Evolutionary conservation across 2,113 vertebrate genomes (phyloP), one percentile per base, ranked within the genome.

Genomic region (Tautogolabrus adspersus): DNA sequence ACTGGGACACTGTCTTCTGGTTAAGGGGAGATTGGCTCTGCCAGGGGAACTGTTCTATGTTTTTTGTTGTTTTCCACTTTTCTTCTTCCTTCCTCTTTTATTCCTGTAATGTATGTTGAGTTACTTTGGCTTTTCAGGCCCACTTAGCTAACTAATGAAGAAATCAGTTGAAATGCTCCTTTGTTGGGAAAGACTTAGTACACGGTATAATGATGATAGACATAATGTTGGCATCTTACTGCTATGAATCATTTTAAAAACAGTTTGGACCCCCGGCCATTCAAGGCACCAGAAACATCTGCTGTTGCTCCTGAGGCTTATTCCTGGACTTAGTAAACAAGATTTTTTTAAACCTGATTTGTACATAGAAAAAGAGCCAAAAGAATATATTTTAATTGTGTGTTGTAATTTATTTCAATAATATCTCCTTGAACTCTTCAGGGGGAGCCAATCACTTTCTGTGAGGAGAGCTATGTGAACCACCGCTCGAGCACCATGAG

Each of bases 371-470:
- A 26, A 51, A 5, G 63, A 79, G 64, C 22, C 63, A 42, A 47
- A 74, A 51, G 7, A 78, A 79, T 54, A 37, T 7, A 19, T 19
- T 49, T 66, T 38, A 51, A 52, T 78, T 59, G 8, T 68, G 23
- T 57, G 58, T 57, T 78, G 66, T 42, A 38, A 22, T 52, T 73
- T 76, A 65, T 59, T 60, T 16, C 47, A 38, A 58, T 79, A 40
- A 46, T 52, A 23, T 87, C 21, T 82, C 58, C 71, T 67, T 84
- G 57, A 55, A 47, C 65, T 83, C 15, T 57, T 76, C 88, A 99
- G 98, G 98, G 98, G 56, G 97, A 99, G 74, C 97, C 96, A 47
- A 92, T 99, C 89, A 95, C 94, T 3, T 99, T 99, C 93, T 98
- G 97, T 38, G 98, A 99, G 72, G 95, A 96, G 52, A 98, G 97